phyloP scores from a whole-genome alignment of 2,113 vertebrate species.

The Ctenomys sociabilis region DNA sequence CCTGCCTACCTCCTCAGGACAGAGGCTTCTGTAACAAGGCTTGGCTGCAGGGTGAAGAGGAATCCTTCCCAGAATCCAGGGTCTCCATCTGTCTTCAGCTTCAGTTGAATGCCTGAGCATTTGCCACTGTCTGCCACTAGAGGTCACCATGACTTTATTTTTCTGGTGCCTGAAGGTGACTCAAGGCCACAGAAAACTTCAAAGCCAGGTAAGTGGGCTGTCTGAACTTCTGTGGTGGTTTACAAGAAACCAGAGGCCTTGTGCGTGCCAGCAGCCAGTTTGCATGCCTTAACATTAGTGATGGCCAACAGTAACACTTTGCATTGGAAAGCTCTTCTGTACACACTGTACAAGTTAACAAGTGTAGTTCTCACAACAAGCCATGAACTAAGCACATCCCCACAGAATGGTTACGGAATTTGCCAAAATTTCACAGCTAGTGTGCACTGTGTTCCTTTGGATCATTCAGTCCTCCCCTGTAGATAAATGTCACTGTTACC shows the following conservation, averaged over 20 bases:
- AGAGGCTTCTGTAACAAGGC: neutral
- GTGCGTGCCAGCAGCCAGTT: neutral
- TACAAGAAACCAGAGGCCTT: neutral
- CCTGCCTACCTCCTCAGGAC: neutral
- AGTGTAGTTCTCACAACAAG: neutral
- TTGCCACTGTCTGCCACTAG: conserved; percentile 59
- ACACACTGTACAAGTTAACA: neutral
- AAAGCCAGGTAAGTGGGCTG: neutral
- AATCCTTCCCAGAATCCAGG: too few species aligned
- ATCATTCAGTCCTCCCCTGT: neutral
- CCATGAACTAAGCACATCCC: neutral
- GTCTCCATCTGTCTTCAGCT: neutral
- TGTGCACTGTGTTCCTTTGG: neutral
- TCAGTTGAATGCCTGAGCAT: neutral
- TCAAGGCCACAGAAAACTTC: neutral
- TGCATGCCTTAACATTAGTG: neutral
- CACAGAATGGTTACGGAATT: neutral
- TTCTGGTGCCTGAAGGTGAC: neutral
- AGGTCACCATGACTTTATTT: conserved; percentile 70
- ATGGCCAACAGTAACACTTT: neutral
- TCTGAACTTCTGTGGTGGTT: neutral
- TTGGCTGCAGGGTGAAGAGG: rapidly evolving
- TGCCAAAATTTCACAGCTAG: neutral
- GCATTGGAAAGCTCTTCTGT: neutral
- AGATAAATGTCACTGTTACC: neutral